phyloP scores from a whole-genome alignment of 1,140 invertebrate species.

The Scaptomyza pallida region DNA sequence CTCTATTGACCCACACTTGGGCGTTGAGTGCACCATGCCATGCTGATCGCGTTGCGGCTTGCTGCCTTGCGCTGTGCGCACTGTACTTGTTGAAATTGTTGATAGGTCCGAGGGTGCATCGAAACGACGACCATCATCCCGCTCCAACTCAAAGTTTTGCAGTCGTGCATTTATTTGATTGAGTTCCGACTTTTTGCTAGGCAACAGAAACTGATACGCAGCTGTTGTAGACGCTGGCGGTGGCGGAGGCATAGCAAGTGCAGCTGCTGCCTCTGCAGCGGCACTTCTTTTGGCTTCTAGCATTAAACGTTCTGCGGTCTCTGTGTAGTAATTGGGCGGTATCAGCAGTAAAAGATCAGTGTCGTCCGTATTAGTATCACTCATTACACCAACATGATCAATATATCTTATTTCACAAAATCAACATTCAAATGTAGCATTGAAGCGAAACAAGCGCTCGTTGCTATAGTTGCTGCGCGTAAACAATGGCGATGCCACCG shows the following conservation, averaged over 20 bases:
- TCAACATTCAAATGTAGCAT: slow-evolving; percentile 17
- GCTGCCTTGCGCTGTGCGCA: slow-evolving; percentile 47
- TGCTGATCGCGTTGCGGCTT: slow-evolving; percentile 29
- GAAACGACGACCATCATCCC: slow-evolving; percentile 35
- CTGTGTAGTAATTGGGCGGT: slow-evolving; percentile 88
- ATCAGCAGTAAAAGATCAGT: slow-evolving; percentile 91
- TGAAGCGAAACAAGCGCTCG: slow-evolving; percentile 7
- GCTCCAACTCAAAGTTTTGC: slow-evolving; percentile 58
- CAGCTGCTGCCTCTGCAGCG: slow-evolving; percentile 37
- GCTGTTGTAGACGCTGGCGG: slow-evolving; percentile 47
- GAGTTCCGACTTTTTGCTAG: slow-evolving; percentile 69
- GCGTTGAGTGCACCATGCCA: slow-evolving; percentile 74
- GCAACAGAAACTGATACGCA: slow-evolving; percentile 70
- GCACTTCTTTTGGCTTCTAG: slow-evolving; percentile 49
- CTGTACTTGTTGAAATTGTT: slow-evolving; percentile 73
- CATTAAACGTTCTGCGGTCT: slow-evolving; percentile 39
- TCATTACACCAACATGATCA: slow-evolving; percentile 86
- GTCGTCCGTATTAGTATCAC: slow-evolving; percentile 90
- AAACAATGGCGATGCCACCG: slow-evolving; percentile 5
- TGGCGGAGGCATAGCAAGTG: slow-evolving; percentile 61
- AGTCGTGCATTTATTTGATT: slow-evolving; percentile 73
- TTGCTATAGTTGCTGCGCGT: slow-evolving; percentile 9
- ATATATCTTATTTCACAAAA: slow-evolving; percentile 4
- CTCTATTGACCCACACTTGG: slow-evolving; percentile 58
- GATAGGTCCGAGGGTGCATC: slow-evolving; percentile 70